Evolutionary conservation across 23 tunicate species (phyloP).

Genomic region (Styela clava): DNA sequence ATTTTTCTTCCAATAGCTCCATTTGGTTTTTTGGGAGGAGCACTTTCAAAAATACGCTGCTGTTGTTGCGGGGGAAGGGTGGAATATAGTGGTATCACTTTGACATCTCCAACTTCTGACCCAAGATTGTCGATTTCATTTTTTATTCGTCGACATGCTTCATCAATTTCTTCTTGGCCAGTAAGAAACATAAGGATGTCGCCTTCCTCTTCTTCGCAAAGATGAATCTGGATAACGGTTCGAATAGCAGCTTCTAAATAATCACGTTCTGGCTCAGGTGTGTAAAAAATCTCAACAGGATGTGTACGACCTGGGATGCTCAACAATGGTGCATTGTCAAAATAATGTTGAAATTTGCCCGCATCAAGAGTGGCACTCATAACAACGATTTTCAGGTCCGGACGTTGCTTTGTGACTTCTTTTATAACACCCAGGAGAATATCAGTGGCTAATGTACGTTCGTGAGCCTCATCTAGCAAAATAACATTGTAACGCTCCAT

Average conservation of each 20-base stretch:
- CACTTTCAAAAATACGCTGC: constrained; percentile 78
- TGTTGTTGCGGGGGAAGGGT: constrained; percentile 91
- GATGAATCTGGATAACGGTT: constrained; percentile 94
- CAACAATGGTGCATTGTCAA: constrained; percentile 91
- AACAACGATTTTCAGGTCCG: constrained; percentile 88
- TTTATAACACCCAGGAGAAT: constrained; percentile 92
- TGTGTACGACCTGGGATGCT: constrained; percentile 94
- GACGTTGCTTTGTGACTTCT: constrained; percentile 88
- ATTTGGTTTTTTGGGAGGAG: constrained; percentile 83
- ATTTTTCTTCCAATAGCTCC: constrained; percentile 96
- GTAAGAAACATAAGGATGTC: constrained; percentile 94
- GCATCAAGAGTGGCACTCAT: constrained; percentile 99
- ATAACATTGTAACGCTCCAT: constrained; percentile 93
- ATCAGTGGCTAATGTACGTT: constrained; percentile 96
- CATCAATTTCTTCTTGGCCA: constrained; percentile 99
- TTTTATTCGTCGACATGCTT: constrained; percentile 90
- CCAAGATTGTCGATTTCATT: constrained; percentile 88
- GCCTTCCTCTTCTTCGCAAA: constrained; percentile 91
- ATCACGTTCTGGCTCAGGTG: constrained; percentile 98
- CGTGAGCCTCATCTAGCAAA: constrained; percentile 96
- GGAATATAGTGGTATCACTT: constrained; percentile 90
- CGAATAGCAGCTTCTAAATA: constrained; percentile 96
- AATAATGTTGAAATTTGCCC: constrained; percentile 91
- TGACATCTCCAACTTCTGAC: constrained; percentile 81
- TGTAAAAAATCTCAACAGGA: constrained; percentile 96